Percentiles rank a stretch among this genome's conserved stretches.
Evolutionary conservation across 2,888 invertebrate genomes (phyloP).

Genomic region (Ernsta delagoae): DNA sequence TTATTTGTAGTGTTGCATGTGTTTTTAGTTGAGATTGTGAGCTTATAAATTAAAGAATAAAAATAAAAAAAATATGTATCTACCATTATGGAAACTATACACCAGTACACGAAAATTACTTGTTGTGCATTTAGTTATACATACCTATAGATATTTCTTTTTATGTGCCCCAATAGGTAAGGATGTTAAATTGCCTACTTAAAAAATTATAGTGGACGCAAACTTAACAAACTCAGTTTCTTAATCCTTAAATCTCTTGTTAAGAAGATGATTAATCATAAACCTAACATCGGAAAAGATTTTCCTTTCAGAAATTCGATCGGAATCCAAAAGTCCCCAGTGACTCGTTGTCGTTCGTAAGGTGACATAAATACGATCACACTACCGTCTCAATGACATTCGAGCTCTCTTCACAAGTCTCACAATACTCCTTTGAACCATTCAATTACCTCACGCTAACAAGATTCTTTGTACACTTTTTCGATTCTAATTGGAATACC

Average conservation of each 20-base stretch:
- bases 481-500: slow-evolving; percentile 38
- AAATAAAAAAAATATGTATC: too few relatives aligned
- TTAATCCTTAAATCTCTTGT: too few relatives aligned
- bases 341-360: slow-evolving; percentile 12
- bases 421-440: slow-evolving; percentile 49
- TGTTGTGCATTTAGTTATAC: too few relatives aligned
- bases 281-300: neutral
- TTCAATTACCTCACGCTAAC: slow-evolving; percentile 61
- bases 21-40: neutral
- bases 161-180: too few relatives aligned
- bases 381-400: slow-evolving; percentile 43
- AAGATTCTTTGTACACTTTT: slow-evolving; percentile 52
- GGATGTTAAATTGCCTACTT: too few relatives aligned
- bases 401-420: slow-evolving; percentile 45
- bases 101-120: too few relatives aligned
- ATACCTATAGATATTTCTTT: too few relatives aligned
- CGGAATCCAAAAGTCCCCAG: slow-evolving; percentile 18
- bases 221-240: too few relatives aligned
- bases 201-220: too few relatives aligned
- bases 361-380: slow-evolving; percentile 32
- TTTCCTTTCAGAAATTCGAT: neutral
- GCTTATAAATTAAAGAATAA: too few relatives aligned
- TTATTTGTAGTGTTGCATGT: neutral
- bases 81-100: too few relatives aligned
- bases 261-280: too few relatives aligned